Evolutionary conservation across 2,888 invertebrate genomes (phyloP).

Genomic region (Phania funesta): DNA sequence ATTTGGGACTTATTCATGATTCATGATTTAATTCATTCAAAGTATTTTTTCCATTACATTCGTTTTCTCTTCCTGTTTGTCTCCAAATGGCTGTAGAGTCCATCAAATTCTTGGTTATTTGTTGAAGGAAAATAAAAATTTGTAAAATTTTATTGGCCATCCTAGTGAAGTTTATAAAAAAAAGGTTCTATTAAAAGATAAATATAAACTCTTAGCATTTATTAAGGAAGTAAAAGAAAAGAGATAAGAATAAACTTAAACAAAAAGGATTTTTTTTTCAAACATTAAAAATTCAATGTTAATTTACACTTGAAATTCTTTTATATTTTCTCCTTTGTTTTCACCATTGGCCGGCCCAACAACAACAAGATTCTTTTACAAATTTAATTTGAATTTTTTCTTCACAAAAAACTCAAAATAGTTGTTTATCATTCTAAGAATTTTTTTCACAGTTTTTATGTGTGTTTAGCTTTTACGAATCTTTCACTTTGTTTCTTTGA

Average conservation of each 20-base stretch:
- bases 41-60: background rate
- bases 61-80: background rate
- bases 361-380: conserved; percentile 4
- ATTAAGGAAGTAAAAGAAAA: conserved; percentile 11
- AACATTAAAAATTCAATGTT: conserved; percentile 67
- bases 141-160: conserved; percentile 12
- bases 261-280: conserved; percentile 26
- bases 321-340: conserved; percentile 16
- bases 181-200: conserved; percentile 25
- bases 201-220: conserved; percentile 37
- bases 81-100: background rate
- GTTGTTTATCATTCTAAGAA: conserved; percentile 30
- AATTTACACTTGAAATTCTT: conserved; percentile 66
- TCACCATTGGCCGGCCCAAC: conserved; percentile 7
- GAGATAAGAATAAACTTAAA: conserved; percentile 34
- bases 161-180: background rate
- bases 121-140: conserved; percentile 14
- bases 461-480: background rate
- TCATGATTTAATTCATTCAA: background rate
- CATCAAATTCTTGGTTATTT: conserved; percentile 36
- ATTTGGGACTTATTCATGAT: background rate
- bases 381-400: background rate
- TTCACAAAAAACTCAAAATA: conserved; percentile 6
- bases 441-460: background rate
- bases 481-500: conserved; percentile 31